Percentiles rank a stretch among this genome's conserved stretches.
phyloP scores from a whole-genome alignment of 2,113 vertebrate genomes.

The human region GRCh38 chr5:113178001-113178500 shows the following conservation, averaged over 20 bases:
- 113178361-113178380: neutral
- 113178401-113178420: neutral
- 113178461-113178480: neutral
- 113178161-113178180: neutral
- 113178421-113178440: neutral
- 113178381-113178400: neutral
- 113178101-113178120: neutral
- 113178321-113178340: neutral
- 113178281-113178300: neutral
- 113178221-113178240: neutral
- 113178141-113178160: neutral
- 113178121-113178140: neutral
- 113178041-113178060: neutral
- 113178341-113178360: neutral
- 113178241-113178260: neutral
- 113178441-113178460: neutral
- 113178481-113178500: neutral
- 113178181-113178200: neutral
- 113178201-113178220: neutral
- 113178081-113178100: neutral
- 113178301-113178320: neutral
- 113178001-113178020: neutral
- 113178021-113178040: neutral
- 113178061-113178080: neutral
- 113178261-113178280: fast-evolving